Evolutionary conservation across 2,888 invertebrate species (phyloP).

Genomic region (Cantharis flavilabris): DNA sequence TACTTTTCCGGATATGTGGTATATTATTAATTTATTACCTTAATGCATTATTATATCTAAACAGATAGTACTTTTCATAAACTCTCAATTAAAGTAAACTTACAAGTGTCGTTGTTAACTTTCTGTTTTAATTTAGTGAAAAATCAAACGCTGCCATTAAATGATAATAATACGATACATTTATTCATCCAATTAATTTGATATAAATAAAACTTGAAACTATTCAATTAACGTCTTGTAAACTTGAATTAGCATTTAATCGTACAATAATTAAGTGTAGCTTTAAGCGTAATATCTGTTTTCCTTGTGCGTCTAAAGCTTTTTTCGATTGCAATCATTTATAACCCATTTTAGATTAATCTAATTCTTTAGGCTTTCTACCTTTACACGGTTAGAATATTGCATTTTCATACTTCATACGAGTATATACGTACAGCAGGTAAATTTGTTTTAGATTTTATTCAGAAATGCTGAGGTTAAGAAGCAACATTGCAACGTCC

Average conservation of each 20-base stretch:
- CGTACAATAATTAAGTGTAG: neutral
- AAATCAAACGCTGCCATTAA: neutral
- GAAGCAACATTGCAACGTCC: neutral
- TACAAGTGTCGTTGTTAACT: neutral
- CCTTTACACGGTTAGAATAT: neutral
- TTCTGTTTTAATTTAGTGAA: neutral
- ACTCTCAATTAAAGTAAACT: neutral
- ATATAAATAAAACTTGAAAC: neutral
- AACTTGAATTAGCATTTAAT: neutral
- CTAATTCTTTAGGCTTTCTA: neutral
- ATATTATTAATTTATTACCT: neutral
- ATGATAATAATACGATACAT: neutral
- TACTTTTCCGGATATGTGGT: neutral
- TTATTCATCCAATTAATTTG: neutral
- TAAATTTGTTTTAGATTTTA: neutral
- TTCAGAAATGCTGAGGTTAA: neutral
- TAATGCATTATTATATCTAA: neutral
- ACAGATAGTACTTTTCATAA: neutral
- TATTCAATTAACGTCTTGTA: neutral
- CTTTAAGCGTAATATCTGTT: neutral
- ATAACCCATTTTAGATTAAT: neutral
- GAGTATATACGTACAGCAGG: neutral
- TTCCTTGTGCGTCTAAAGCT: conserved; percentile 3
- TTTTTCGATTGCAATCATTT: neutral
- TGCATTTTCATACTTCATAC: neutral